Evolutionary conservation across 2,888 invertebrate genomes (phyloP).

Genomic region (Alsophila aescularia): DNA sequence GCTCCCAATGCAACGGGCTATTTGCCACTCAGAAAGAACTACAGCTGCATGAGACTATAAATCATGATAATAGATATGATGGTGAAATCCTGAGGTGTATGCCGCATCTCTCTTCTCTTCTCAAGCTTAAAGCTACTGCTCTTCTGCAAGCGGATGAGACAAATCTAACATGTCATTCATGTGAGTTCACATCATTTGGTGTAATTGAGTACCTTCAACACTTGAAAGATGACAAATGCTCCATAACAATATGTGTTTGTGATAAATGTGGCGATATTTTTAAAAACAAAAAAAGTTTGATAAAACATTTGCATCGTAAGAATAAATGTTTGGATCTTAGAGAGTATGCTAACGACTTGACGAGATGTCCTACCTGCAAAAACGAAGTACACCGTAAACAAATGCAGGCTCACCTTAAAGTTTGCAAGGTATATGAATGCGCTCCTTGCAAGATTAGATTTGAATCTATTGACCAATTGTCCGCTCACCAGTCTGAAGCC

Average conservation of each 20-base stretch:
- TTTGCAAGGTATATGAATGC: conserved; percentile 59
- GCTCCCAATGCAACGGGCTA: conserved; percentile 56
- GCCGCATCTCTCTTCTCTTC: conserved; percentile 51
- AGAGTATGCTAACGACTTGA: background rate
- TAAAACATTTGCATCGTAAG: conserved; percentile 39
- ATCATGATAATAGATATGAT: conserved; percentile 47
- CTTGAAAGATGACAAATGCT: conserved; percentile 46
- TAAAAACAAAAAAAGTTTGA: conserved; percentile 38
- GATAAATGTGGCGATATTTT: conserved; percentile 54
- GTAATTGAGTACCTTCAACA: conserved; percentile 52
- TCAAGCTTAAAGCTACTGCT: conserved; percentile 54
- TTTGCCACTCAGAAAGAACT: conserved; percentile 46
- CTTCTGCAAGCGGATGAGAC: conserved; percentile 6
- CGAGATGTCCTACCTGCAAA: conserved; percentile 49
- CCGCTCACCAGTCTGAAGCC: conserved; percentile 50
- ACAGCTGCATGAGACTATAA: conserved; percentile 41
- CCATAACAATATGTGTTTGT: conserved; percentile 46
- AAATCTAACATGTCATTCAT: conserved; percentile 44
- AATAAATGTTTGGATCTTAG: conserved; percentile 27
- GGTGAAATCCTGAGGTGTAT: conserved; percentile 52
- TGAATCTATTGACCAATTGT: conserved; percentile 48
- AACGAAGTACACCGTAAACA: conserved; percentile 28
- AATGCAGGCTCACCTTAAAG: conserved; percentile 43
- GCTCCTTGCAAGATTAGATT: conserved; percentile 52
- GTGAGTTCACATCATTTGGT: conserved; percentile 39